phyloP scores from a whole-genome alignment of 1,140 invertebrate species.

The Macrobrachium nipponense region DNA sequence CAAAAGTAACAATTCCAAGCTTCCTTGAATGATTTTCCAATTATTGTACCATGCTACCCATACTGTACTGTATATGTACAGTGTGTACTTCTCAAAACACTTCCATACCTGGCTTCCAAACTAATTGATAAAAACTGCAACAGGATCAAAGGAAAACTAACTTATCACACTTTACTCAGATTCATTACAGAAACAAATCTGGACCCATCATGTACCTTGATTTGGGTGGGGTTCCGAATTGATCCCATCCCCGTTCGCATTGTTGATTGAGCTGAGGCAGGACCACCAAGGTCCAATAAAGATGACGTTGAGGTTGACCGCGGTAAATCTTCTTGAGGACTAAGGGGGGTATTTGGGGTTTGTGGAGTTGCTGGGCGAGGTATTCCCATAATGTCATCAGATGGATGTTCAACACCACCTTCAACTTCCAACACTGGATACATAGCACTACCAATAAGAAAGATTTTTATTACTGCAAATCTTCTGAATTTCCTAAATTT shows the following conservation, averaged over 20 bases:
- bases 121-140: too few relatives aligned
- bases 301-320: conserved; percentile 14
- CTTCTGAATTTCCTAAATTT: too few relatives aligned
- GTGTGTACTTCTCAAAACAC: background rate
- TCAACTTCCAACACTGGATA: conserved; percentile 52
- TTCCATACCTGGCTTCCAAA: too few relatives aligned
- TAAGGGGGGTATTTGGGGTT: conserved; percentile 49
- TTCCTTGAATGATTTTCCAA: background rate
- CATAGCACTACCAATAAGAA: conserved; percentile 16
- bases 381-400: background rate
- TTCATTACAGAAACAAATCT: background rate
- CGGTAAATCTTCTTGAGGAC: conserved; percentile 19
- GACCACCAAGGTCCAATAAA: conserved; percentile 33
- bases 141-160: too few relatives aligned
- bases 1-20: background rate
- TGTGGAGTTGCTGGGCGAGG: conserved; percentile 46
- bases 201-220: background rate
- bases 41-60: too few relatives aligned
- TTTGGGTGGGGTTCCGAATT: background rate
- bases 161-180: too few relatives aligned
- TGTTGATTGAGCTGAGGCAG: conserved; percentile 1
- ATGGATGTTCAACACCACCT: conserved; percentile 31
- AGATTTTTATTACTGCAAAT: too few relatives aligned
- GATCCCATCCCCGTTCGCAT: background rate
- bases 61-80: background rate